Percentiles rank a stretch among this genome's conserved stretches.
Conservation (phyloP, 2,113 vertebrate genomes). For the Cyanoramphus novaezelandiae region DNA sequence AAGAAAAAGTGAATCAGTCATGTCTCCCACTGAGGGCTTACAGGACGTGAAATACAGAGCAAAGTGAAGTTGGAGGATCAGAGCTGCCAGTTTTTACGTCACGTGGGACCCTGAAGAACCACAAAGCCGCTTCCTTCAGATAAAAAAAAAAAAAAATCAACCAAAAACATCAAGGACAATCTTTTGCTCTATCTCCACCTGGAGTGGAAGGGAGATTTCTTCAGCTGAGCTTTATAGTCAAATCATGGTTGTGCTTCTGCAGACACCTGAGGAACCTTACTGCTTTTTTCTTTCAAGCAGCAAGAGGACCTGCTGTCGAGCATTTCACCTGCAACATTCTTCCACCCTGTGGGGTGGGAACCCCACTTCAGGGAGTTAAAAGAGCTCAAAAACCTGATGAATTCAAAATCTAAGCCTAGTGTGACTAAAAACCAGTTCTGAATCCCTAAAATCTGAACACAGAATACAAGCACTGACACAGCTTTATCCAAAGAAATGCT, state of each 20-base stretch:
- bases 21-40: background rate
- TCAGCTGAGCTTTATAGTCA: background rate
- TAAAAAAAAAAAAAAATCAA: background rate
- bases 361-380: background rate
- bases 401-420: background rate
- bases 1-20: background rate
- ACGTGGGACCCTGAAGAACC: background rate
- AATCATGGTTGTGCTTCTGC: background rate
- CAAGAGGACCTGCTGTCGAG: background rate
- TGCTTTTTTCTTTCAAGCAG: background rate
- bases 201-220: background rate
- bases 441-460: background rate
- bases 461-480: background rate
- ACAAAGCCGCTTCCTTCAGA: background rate
- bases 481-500: background rate
- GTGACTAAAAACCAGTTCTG: background rate
- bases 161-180: background rate
- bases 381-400: background rate
- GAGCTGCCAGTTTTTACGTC: constrained; percentile 6
- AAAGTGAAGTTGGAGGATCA: background rate
- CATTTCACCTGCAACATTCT: background rate
- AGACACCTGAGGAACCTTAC: background rate
- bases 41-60: background rate
- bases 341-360: background rate
- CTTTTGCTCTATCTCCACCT: background rate